Conservation (phyloP, 2,797 vertebrate genomes). For the Megalops cyprinoides region DNA sequence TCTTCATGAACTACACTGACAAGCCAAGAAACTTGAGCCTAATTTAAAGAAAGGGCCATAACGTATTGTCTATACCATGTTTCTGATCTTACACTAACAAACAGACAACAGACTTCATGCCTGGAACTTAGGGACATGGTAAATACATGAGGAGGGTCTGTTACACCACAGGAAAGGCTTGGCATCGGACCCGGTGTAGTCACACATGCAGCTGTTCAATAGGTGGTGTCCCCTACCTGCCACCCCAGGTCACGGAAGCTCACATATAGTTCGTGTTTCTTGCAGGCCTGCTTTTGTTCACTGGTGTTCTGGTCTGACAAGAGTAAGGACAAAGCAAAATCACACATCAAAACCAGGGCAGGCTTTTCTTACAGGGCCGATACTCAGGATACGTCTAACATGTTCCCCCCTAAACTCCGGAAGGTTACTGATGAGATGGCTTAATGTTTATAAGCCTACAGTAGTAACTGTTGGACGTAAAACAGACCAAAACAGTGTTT, state of each 20-base stretch:
- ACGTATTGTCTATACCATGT: neutral
- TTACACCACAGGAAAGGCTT: no score
- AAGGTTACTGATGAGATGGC: neutral
- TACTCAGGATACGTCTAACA: neutral
- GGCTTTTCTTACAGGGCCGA: neutral
- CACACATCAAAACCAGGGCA: neutral
- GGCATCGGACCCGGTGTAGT: neutral
- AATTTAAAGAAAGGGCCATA: neutral
- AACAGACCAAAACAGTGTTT: neutral
- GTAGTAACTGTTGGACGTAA: neutral
- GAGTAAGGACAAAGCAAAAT: conserved; percentile 41
- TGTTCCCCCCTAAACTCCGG: neutral
- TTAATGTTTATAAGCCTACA: neutral
- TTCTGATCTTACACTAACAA: no score
- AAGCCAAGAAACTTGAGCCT: conserved; percentile 10
- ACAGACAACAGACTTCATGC: no score
- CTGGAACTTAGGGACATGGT: no score
- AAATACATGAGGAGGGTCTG: no score
- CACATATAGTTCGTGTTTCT: conserved; percentile 98
- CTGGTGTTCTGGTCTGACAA: conserved; percentile 91
- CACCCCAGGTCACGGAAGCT: conserved; percentile 97
- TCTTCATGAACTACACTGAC: conserved; percentile 18
- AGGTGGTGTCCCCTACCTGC: conserved; percentile 81
- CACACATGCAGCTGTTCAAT: no score
- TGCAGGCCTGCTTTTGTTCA: conserved; percentile 98